Percentiles rank a stretch among this genome's conserved stretches.
Evolutionary conservation across 2,888 invertebrate genomes (phyloP).

Genomic region (Keiferia lycopersicella): DNA sequence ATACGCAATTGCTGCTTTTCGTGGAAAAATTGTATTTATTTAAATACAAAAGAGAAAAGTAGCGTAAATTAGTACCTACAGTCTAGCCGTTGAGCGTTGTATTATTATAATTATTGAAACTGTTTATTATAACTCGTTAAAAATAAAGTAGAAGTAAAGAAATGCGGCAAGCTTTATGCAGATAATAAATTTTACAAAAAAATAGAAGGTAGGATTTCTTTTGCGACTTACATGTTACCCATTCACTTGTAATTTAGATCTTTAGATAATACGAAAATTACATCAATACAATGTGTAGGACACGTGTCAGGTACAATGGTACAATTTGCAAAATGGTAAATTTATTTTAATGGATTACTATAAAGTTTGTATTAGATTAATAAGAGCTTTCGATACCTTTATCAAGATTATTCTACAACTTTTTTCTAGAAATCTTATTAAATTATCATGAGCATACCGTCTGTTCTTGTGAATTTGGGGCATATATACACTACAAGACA

Average conservation of each 20-base stretch:
- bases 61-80: neutral
- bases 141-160: no score
- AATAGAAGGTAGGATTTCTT: no score
- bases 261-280: no score
- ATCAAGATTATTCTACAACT: neutral
- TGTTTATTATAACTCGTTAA: neutral
- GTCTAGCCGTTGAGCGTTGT: neutral
- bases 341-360: neutral
- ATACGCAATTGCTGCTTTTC: constrained; percentile 18
- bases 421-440: neutral
- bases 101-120: neutral
- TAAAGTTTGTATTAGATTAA: no score
- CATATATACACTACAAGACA: neutral
- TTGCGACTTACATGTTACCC: no score
- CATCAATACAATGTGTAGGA: no score
- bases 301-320: no score
- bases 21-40: neutral
- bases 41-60: neutral
- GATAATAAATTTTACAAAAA: no score
- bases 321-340: no score
- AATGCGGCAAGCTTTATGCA: no score
- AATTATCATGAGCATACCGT: neutral
- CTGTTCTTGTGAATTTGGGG: neutral
- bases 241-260: no score
- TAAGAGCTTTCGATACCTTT: neutral